Base-by-base conservation (phyloP, 2,797 vertebrate genomes). In the Lepilemur ruficaudatus region DNA sequence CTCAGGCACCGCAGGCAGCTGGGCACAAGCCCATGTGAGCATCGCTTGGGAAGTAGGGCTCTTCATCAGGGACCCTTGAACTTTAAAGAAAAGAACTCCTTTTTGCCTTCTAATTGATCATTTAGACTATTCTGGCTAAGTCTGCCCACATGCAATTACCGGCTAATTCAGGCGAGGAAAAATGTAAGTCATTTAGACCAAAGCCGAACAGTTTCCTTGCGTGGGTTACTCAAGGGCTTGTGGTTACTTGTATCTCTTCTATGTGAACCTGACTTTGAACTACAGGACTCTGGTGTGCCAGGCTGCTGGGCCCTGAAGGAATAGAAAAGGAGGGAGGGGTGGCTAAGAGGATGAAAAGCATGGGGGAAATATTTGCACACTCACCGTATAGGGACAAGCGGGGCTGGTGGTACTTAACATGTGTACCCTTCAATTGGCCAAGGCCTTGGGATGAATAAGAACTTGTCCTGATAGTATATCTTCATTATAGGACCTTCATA, bases 31-130 rank as follows among this genome's bases (percentile, higher is more conserved):
- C 97, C 93, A 32, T 12, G 30, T 43, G 65, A 95, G 86, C 92
- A 50, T 79, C 69, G 20, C 78, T 94, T 82, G 85, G 95, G 94
- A 97, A 96, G 83, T 69, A 72, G 89, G 89, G 84, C 91, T 93
- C 80, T 88, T 97, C 93, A 96, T n/a, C 69, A 22, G 86, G 41
- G 94, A 97, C 93, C 95, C 93, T 96, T 96, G 98, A 97, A 96
- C 96, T 97, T 93, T 92, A 85, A 97, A 97, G 96, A 97, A 97
- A 97, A 76, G 72, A 96, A 93, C 86, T 93, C 87, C 84, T 96
- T 95, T 96, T 93, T 96, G 89, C 91, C 69, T 96, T 97, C 95
- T 98, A 96, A 97, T 97, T 97, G 96, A 95, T 97, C 97, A 96
- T 97, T 97, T 95, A 95, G 97, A 96, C 89, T 93, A 78, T 96